Evolutionary conservation across 2,797 vertebrate genomes (phyloP), one percentile per base, ranked within the genome.

Genomic region (Mus caroli): DNA sequence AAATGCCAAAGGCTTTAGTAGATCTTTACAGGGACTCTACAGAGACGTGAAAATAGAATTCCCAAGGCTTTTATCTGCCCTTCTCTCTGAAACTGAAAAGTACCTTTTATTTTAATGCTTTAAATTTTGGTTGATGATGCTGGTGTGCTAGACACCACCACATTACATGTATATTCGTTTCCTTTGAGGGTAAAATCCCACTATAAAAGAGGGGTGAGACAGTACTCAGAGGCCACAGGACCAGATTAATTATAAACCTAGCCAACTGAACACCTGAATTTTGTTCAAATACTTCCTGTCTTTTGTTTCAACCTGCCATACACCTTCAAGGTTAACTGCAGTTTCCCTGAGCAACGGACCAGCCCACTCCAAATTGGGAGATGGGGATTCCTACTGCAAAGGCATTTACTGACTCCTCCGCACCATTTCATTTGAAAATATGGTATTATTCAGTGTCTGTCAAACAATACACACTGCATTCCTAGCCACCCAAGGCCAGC

Each of bases 211-310:
- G 60, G 82, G 82, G 37, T 31, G 87, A 46, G 13, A 56, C 76
- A 64, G 75, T 80, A 94, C 87, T 50, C 91, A 94, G 91, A 96
- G 80, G 91, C 88, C 92, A 90, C 54, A 40, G 46, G 88, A 93
- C 86, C 78, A 94, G 97, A 97, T 97, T 96, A 97, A 97, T 97
- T 80, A 97, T 97, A 97, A 98, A 96, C 97, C 91, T 92, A 26
- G 73, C 93, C 40, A 67, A 88, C 83, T 26, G 92, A 83, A 79
- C 89, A 79, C 89, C 87, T 92, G 94, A 94, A 94, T 97, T 97
- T 96, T 88, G 94, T 95, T 94, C 90, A 24, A 92, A 96, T 80
- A 96, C 86, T 98, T 97, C 96, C 96, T 97, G 95, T 85, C 97
- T 97, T 98, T 98, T 98, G 96, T 97, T 95, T 91, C 92, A 90